Evolutionary conservation across 2,113 vertebrate species (phyloP), one percentile per base, ranked within the genome.

Genomic region (Lates calcarifer): DNA sequence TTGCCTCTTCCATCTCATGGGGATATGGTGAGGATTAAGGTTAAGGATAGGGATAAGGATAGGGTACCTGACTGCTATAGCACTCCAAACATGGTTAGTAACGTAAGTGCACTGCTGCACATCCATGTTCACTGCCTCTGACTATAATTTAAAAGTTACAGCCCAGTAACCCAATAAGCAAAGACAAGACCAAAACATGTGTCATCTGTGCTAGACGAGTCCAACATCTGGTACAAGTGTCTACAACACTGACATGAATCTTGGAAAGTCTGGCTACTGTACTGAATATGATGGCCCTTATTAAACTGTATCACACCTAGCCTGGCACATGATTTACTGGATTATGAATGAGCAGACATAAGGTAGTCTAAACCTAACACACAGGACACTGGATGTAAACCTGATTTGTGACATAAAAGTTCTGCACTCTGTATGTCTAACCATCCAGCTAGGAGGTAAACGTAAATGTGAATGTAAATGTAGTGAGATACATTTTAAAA

Each of bases 161-260:
- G 12, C 47, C 31, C 17, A 9, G 15, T 37, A 35, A 58, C 31
- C 39, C 9, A 62, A 56, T 56, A 35, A 57, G 35, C 70, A 33
- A 67, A 28, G 28, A 45, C 49, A 45, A 45, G 56, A 47, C 18
- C 41, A 31, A 28, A 18, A 58, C 65, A 70, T 65, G 24, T 76
- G 80, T 71, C 39, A 49, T 35, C 51, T 57, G 41, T 65, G 66
- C 74, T 37, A 43, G 75, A 77, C n/a, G 39, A 45, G 28, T 15
- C 20, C 56, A 70, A 45, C 60, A 77, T 77, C 0, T 20, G 74
- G 33, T 71, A 9, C 43, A 51, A 60, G 56, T 24, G 43, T 78
- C 65, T 78, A 17, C 43, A 63, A 13, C 26, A 14, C 18, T 29
- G 37, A 39, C 76, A 20, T 26, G 62, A 71, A 73, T 61, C 39